Base-by-base conservation (phyloP, 2,888 invertebrate genomes). In the Eupithecia tripunctaria region DNA sequence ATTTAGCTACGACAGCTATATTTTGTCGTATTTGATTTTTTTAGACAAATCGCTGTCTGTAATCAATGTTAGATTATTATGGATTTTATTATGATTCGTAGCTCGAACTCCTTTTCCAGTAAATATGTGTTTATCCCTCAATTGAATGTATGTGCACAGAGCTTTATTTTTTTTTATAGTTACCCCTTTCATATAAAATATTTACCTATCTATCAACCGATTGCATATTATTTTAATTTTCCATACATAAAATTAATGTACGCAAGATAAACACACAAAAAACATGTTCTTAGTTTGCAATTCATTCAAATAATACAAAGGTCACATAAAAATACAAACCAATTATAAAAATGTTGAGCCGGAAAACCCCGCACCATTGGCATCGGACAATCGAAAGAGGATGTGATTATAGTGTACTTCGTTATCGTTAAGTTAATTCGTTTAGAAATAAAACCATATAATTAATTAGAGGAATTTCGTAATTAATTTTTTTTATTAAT, bases 121-220 rank as follows among this genome's bases (percentile, higher is more conserved):
- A 68, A 72, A 72, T 72, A 67, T 75, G 69, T 75, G 69, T 72
- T 70, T 75, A 75, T 72, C 72, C 71, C 71, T 72, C 75, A 64
- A 72, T 64, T 59, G 70, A 71, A 75, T 75, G 75, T 74, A 72
- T 74, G 29, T 72, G 75, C 72, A 75, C 70, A 74, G 47, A 70
- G 75, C 75, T 75, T 75, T 68, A 70, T 71, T 72, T 70, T 74
- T 70, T 51, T 67, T 72, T 70, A 70, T 70, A 60, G 59, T 29
- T 21, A 10, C n/a, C 25, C 51, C 21, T 25, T 56, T 56, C 5
- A 10, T 21, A 51, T 51, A 25, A 21, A 51, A n/a, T n/a, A n/a
- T 21, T 8, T n/a, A 7, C n/a, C n/a, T 47, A 47, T 21, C 2
- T 14, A 21, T 12, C 14, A 25, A 56, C 14, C 25, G 56, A 25